Conservation (phyloP, 2,797 vertebrate species). For the Orestias chungarensis region DNA sequence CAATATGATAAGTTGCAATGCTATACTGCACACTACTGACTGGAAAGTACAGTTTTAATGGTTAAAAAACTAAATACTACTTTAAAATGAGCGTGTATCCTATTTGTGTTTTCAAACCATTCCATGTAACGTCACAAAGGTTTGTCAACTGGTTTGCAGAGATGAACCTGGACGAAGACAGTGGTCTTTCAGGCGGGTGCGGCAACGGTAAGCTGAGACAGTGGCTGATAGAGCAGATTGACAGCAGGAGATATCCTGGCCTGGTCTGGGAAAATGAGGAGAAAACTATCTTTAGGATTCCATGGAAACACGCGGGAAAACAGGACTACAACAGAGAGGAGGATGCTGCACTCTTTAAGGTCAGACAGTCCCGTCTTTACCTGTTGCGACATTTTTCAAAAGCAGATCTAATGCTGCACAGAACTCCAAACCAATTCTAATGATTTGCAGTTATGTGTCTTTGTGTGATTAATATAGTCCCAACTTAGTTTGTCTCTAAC, state of each 20-base stretch:
- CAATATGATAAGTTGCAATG: background rate
- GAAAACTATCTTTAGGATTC: constrained; percentile 95
- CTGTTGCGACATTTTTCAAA: background rate
- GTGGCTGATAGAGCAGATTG: constrained; percentile 99
- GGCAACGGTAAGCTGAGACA: constrained; percentile 98
- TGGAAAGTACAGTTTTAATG: background rate
- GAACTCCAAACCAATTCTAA: background rate
- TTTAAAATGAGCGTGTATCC: background rate
- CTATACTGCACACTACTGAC: background rate
- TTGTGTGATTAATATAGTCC: background rate
- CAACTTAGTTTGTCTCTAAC: background rate
- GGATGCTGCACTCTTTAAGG: constrained; percentile 98
- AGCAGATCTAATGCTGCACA: background rate
- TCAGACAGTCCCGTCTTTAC: constrained; percentile 50
- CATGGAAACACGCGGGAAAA: constrained; percentile 98
- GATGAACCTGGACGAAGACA: constrained; percentile 86
- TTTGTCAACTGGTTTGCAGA: constrained; percentile 46
- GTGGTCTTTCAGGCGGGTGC: constrained; percentile 87
- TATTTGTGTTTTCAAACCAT: background rate
- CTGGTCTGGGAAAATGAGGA: constrained; percentile 97
- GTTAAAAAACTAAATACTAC: background rate
- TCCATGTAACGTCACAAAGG: background rate
- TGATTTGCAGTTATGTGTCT: background rate
- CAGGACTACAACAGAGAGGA: constrained; percentile 99
- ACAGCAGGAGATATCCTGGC: constrained; percentile 91